Evolutionary conservation across 2,113 vertebrate species (phyloP).

Genomic region (Aplodontia rufa): DNA sequence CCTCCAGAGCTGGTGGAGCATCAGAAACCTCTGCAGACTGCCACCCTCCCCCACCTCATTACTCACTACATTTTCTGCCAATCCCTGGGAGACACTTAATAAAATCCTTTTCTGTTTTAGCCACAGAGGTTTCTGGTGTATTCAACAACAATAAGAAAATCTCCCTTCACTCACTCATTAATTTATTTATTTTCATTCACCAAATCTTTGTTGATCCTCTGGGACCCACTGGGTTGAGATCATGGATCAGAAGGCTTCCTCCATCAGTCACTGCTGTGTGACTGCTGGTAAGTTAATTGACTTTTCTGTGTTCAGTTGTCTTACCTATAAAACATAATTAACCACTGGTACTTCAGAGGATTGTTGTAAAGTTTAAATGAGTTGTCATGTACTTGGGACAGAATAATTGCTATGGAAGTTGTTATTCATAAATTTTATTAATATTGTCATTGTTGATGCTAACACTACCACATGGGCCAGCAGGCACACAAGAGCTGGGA

Average conservation of each 20-base stretch:
- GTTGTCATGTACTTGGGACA: neutral
- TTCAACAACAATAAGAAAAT: neutral
- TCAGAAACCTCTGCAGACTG: neutral
- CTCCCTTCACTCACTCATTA: neutral
- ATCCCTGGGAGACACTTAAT: neutral
- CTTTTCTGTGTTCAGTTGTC: neutral
- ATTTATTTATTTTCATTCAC: neutral
- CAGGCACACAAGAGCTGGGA: no score
- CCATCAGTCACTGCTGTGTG: neutral
- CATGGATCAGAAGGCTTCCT: no score
- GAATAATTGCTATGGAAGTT: neutral
- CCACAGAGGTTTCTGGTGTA: neutral
- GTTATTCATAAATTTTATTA: neutral
- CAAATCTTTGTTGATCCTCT: neutral
- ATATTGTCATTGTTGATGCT: neutral
- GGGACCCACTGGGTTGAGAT: neutral
- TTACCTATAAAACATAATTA: neutral
- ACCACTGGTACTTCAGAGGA: neutral
- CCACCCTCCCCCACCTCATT: neutral
- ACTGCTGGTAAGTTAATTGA: neutral
- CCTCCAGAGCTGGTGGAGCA: neutral
- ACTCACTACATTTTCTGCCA: neutral
- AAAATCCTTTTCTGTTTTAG: neutral
- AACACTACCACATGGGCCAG: neutral
- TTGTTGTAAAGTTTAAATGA: neutral